These are phyloP conservation scores for Thymelicus sylvestris DNA, from an alignment of 2,888 invertebrate species.

Conservation along the genomic window DNA sequence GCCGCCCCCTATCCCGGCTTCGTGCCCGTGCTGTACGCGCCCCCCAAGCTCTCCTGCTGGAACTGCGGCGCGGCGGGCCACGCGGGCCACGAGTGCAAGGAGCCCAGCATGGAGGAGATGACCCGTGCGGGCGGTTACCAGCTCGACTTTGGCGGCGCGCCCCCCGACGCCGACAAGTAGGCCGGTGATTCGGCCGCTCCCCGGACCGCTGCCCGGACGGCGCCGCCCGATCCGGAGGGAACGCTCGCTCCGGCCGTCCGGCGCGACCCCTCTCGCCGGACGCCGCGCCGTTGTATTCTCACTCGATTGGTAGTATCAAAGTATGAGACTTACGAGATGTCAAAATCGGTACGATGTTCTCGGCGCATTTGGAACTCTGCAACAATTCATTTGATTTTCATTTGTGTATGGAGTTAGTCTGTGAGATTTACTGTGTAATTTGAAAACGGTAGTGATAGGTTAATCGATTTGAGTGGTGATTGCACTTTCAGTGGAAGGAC, in stretches of 20 bases:
- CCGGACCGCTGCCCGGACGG: conserved; percentile 9
- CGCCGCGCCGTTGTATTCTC: conserved; percentile 35
- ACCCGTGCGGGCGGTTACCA: conserved; percentile 89
- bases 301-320: conserved; percentile 54
- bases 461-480: conserved; percentile 57
- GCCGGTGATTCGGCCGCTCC: conserved; percentile 30
- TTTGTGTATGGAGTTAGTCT: conserved; percentile 52
- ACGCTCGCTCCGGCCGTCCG: conserved; percentile 19
- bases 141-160: conserved; percentile 86
- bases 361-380: conserved; percentile 24
- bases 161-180: conserved; percentile 73
- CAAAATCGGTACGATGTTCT: conserved; percentile 45
- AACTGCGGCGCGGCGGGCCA: conserved; percentile 96
- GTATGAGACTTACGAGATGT: conserved; percentile 56
- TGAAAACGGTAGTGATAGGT: conserved; percentile 46
- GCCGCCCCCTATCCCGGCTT: conserved; percentile 75
- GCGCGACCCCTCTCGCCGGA: conserved; percentile 38
- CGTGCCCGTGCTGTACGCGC: conserved; percentile 83
- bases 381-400: conserved; percentile 40
- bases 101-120: conserved; percentile 96
- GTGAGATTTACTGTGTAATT: conserved; percentile 61
- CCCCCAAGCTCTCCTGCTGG: conserved; percentile 91
- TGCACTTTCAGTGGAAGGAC: conserved; percentile 65
- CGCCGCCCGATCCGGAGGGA: conserved; percentile 3
- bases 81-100: conserved; percentile 93